Conservation (phyloP, 2,888 invertebrate genomes). For the Lamellibrachia columna region DNA sequence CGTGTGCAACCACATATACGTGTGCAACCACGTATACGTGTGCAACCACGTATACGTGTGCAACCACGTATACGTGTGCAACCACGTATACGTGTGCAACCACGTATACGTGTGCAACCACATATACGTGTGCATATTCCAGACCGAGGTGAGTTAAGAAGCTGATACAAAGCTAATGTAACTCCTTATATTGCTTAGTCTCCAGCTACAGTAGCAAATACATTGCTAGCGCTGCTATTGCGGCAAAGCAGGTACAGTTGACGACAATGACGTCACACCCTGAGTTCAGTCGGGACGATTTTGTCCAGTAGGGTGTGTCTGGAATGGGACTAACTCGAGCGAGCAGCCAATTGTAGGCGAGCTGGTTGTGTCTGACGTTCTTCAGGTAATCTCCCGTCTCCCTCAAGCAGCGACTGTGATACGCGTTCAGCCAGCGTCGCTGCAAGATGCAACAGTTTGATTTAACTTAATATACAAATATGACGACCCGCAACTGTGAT, state of each 20-base stretch:
- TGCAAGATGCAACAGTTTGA: slow-evolving; percentile 36
- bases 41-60: not conserved
- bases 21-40: not conserved
- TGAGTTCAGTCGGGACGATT: not conserved
- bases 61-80: not conserved
- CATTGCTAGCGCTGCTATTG: not conserved
- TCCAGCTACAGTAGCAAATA: not conserved
- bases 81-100: not conserved
- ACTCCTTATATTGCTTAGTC: not conserved
- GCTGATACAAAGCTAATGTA: not conserved
- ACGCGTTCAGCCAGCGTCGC: slow-evolving; percentile 56
- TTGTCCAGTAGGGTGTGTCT: not conserved
- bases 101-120: not conserved
- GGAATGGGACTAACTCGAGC: slow-evolving; percentile 30
- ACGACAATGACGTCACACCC: not conserved
- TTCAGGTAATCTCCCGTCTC: slow-evolving; percentile 45
- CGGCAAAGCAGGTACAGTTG: not conserved
- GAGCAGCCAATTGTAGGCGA: slow-evolving; percentile 39
- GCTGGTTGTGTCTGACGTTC: slow-evolving; percentile 26
- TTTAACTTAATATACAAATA: not conserved
- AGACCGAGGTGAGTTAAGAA: not conserved
- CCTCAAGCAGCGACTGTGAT: slow-evolving; percentile 49
- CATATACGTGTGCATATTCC: not conserved
- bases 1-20: not conserved
- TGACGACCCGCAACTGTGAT: not conserved